These are phyloP conservation scores for Eustalomyia histrio DNA, from an alignment of 2,888 invertebrate genomes.

Conservation along the genomic window DNA sequence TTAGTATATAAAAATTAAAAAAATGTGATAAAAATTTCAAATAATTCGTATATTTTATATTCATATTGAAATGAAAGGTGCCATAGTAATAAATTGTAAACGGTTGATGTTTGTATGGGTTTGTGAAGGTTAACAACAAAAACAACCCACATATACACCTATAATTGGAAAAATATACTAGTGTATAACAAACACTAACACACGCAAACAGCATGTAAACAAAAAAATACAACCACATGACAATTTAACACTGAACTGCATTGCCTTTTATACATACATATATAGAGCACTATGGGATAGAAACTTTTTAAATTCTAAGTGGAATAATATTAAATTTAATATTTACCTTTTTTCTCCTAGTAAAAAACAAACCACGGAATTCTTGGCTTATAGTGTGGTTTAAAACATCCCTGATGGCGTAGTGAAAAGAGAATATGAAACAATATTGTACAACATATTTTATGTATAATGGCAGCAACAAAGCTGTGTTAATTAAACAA, in stretches of 20 bases:
- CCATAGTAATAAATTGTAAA: neutral
- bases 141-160: neutral
- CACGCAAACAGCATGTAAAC: neutral
- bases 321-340: neutral
- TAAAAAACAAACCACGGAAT: neutral
- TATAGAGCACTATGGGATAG: neutral
- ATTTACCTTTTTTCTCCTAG: neutral
- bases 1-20: no score
- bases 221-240: constrained; percentile 4
- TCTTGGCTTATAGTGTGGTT: neutral
- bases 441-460: neutral
- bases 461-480: constrained; percentile 1
- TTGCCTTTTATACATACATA: neutral
- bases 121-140: neutral
- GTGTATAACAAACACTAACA: neutral
- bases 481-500: constrained; percentile 27
- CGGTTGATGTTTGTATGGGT: neutral
- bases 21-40: no score
- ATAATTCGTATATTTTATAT: neutral
- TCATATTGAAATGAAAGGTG: neutral
- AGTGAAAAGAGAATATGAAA: neutral
- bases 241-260: neutral
- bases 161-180: neutral
- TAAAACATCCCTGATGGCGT: no score
- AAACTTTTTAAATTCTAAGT: neutral